phyloP scores from a whole-genome alignment of 2,888 invertebrate species.

The Augochlorella aurata region DNA sequence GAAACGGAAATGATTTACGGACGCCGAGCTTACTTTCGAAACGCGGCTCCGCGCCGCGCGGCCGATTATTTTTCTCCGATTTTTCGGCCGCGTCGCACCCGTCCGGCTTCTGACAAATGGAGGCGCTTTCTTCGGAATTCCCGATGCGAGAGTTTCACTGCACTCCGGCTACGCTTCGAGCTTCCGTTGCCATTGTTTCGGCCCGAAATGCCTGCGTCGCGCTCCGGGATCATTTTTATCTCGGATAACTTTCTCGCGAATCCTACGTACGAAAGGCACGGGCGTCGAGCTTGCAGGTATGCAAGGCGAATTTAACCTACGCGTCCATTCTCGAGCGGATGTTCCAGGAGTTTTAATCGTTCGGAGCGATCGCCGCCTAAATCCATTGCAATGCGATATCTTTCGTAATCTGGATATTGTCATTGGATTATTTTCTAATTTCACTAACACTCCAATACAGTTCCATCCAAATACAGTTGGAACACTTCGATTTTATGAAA shows the following conservation, averaged over 20 bases:
- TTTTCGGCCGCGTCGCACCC: too few relatives aligned
- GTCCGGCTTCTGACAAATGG: not conserved
- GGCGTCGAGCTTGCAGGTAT: not conserved
- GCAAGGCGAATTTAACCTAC: not conserved
- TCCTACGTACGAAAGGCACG: constrained; percentile 17
- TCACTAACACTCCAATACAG: too few relatives aligned
- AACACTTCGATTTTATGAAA: too few relatives aligned
- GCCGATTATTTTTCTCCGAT: too few relatives aligned
- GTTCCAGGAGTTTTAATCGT: not conserved
- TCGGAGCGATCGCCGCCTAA: not conserved
- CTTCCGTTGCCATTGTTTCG: constrained; percentile 24
- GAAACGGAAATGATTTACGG: not conserved
- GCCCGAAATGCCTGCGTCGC: not conserved
- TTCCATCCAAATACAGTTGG: too few relatives aligned
- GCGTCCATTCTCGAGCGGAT: not conserved
- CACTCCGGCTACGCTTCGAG: not conserved
- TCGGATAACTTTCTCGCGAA: constrained; percentile 28
- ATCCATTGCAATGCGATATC: too few relatives aligned
- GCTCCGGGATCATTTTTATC: constrained; percentile 18
- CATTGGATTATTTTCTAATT: too few relatives aligned
- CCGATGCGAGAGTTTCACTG: constrained; percentile 11
- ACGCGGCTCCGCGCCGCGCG: too few relatives aligned
- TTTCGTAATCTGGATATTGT: too few relatives aligned
- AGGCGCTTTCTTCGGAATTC: not conserved
- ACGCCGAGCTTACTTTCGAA: not conserved